These are phyloP conservation scores for Cenopis cana DNA, from an alignment of 2,888 invertebrate species.

Conservation along the genomic window DNA sequence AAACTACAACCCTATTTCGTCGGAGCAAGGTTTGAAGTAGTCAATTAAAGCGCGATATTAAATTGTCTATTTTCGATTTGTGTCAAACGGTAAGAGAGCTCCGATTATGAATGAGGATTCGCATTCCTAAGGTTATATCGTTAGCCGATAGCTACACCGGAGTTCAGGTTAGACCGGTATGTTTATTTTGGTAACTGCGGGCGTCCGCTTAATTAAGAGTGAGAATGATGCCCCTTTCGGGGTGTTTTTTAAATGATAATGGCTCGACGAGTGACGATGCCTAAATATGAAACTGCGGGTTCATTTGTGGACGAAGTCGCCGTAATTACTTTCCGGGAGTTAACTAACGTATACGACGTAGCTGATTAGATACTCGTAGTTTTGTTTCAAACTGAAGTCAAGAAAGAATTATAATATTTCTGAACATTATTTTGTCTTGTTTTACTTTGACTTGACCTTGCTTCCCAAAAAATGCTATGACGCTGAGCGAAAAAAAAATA, in stretches of 20 bases:
- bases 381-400: background rate
- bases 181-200: slow-evolving; percentile 65
- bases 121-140: slow-evolving; percentile 46
- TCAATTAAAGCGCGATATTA: slow-evolving; percentile 34
- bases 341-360: slow-evolving; percentile 12
- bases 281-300: slow-evolving; percentile 41
- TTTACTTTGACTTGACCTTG: background rate
- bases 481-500: too few species aligned
- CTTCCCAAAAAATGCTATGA: background rate
- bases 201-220: slow-evolving; percentile 76
- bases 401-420: background rate
- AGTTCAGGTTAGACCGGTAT: slow-evolving; percentile 66
- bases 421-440: background rate
- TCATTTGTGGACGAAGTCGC: slow-evolving; percentile 21
- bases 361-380: slow-evolving; percentile 5
- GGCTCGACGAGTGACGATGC: slow-evolving; percentile 57
- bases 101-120: slow-evolving; percentile 54
- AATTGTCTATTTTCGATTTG: slow-evolving; percentile 44
- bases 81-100: slow-evolving; percentile 63
- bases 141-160: slow-evolving; percentile 46
- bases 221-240: slow-evolving; percentile 74
- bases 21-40: slow-evolving; percentile 51
- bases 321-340: slow-evolving; percentile 35
- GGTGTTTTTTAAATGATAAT: slow-evolving; percentile 64
- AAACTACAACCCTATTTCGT: slow-evolving; percentile 44